Conservation (phyloP, 23 tunicate species). For the Ciona savignyi region DNA sequence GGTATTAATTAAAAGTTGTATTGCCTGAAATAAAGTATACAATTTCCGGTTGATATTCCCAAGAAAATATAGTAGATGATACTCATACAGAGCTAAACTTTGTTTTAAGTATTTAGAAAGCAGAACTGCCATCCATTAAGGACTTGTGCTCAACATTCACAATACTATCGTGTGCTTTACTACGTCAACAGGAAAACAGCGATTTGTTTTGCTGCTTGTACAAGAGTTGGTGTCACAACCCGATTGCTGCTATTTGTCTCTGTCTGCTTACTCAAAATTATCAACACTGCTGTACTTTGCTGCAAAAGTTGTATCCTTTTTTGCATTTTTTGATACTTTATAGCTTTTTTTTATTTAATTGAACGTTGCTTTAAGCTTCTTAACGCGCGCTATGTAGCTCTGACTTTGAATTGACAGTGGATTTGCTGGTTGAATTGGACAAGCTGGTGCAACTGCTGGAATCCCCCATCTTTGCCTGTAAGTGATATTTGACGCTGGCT, state of each 20-base stretch:
- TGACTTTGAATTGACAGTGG: constrained; percentile 69
- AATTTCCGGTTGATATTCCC: no score
- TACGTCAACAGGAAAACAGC: constrained; percentile 38
- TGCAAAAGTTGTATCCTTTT: constrained; percentile 76
- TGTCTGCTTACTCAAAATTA: constrained; percentile 92
- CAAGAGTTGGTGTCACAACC: constrained; percentile 93
- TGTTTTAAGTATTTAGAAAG: no score
- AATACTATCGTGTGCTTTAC: background rate
- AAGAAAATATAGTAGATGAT: no score
- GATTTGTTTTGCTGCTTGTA: constrained; percentile 70
- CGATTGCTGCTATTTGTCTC: constrained; percentile 64
- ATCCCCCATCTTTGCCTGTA: constrained; percentile 93
- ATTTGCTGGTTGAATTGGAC: constrained; percentile 70
- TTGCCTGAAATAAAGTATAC: no score
- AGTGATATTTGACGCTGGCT: no score
- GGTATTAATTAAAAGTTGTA: no score
- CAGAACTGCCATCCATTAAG: no score
- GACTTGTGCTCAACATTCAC: no score
- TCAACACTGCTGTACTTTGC: constrained; percentile 57
- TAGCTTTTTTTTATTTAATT: background rate
- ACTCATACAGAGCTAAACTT: no score
- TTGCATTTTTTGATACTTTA: background rate
- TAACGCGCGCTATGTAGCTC: constrained; percentile 23
- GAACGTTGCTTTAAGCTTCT: background rate
- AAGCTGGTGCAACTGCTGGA: constrained; percentile 90